Base-by-base conservation (phyloP, 2,888 invertebrate species). In the Zaprionus lineosus region DNA sequence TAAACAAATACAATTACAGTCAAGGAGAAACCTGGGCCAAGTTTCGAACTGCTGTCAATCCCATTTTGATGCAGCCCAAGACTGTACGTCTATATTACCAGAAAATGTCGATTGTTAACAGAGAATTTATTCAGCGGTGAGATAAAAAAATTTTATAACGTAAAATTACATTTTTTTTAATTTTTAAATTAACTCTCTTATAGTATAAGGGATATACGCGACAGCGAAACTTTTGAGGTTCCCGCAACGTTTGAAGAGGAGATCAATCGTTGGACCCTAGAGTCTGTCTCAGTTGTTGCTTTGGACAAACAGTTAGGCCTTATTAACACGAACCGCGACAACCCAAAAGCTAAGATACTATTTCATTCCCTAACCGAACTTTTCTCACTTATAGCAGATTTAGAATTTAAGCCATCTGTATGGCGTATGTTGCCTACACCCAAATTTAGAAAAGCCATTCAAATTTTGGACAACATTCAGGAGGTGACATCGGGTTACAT, bases 1-100 rank as follows among this genome's bases (percentile, higher is more conserved):
- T n/a, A n/a, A n/a, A n/a, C n/a, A n/a, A n/a, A n/a, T n/a, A n/a
- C n/a, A n/a, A n/a, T 39, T 18, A 3, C 14, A 84, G 77, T 0
- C 61, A 84, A 19, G 85, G 70, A 0, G 93, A 92, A 9, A 89
- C 92, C 63, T 94, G 94, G 94, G 91, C 92, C 19, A 90, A 92
- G 47, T 91, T 94, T 51, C 91, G 94, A 11, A 91, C 91, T 1
- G 92, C 91, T 65, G 93, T 93, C 0, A 93, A 94, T 84, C 93
- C 93, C 57, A 91, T 92, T 18, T 89, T 94, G 88, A 88, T 94
- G 88, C 91, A 93, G 69, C 92, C 93, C 0, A 92, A 92, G 78
- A 83, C 91, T 29, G 89, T 92, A 0, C 91, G 91, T 75, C 74
- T 91, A 1, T 92, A 92, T 47, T 86, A 90, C 6, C 88, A 91